Conservation (phyloP, 2,113 vertebrate species). For the Sigmodon hispidus region DNA sequence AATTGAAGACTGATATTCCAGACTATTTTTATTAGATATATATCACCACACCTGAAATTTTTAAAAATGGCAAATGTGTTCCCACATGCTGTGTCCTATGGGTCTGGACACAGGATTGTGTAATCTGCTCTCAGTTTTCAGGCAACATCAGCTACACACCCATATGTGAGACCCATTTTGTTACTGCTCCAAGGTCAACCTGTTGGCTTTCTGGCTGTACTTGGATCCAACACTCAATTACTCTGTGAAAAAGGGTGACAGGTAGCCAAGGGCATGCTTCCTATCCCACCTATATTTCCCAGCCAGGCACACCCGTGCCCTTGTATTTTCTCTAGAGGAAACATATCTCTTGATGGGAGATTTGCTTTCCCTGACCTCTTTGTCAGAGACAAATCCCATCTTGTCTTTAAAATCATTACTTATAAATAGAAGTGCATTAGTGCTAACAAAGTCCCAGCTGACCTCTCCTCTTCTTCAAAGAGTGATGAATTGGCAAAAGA, state of each 20-base stretch:
- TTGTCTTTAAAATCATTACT: conserved; percentile 28
- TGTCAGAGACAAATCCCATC: neutral
- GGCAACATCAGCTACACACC: neutral
- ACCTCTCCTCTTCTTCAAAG: neutral
- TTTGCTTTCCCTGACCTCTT: neutral
- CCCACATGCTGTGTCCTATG: neutral
- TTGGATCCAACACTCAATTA: neutral
- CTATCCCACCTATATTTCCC: neutral
- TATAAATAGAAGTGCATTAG: conserved; percentile 30
- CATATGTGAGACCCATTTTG: neutral
- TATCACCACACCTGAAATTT: no score
- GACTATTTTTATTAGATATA: no score
- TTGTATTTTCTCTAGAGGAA: neutral
- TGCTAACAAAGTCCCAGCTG: conserved; percentile 6
- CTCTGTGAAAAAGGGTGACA: neutral
- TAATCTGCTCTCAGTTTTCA: neutral
- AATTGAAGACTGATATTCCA: no score
- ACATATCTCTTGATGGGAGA: neutral
- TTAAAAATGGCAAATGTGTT: neutral
- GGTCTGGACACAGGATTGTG: neutral
- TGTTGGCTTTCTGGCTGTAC: neutral
- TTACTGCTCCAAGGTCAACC: neutral
- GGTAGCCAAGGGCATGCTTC: neutral
- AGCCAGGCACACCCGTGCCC: neutral
- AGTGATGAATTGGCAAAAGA: conserved; percentile 28